phyloP scores from a whole-genome alignment of 2,888 invertebrate genomes.

The Ophraella communa region DNA sequence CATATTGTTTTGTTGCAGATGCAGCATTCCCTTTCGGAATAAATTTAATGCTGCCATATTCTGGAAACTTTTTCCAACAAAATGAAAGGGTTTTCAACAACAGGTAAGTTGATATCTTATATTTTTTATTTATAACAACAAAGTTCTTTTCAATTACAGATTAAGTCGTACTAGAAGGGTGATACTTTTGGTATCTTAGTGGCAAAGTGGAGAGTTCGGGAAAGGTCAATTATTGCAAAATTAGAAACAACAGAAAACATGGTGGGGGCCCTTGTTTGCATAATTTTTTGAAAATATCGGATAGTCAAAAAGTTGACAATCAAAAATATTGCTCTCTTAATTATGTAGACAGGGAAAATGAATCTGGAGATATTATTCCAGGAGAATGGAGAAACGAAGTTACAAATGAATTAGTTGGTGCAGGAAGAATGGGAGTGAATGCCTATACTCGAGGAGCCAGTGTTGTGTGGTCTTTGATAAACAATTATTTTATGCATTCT shows the following conservation, averaged over 20 bases:
- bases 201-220: not conserved
- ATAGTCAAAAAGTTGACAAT: not conserved
- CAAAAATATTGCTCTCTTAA: constrained; percentile 17
- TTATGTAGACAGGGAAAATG: constrained; percentile 18
- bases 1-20: constrained; percentile 6
- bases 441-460: constrained; percentile 18
- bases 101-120: not conserved
- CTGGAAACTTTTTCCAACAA: not conserved
- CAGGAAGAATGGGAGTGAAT: constrained; percentile 14
- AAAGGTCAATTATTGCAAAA: constrained; percentile 1
- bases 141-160: not conserved
- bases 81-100: constrained; percentile 15
- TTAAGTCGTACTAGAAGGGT: not conserved
- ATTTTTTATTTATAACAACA: not conserved
- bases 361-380: constrained; percentile 6
- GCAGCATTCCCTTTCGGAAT: constrained; percentile 1
- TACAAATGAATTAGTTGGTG: constrained; percentile 4
- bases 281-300: constrained; percentile 1
- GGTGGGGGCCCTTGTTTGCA: not conserved
- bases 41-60: constrained; percentile 4
- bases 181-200: not conserved
- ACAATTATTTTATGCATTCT: too few species aligned
- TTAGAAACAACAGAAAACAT: not conserved
- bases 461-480: too few species aligned
- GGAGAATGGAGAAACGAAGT: constrained; percentile 15